Base-by-base conservation (phyloP, 2,797 vertebrate genomes). In the Poeciliopsis infans region DNA sequence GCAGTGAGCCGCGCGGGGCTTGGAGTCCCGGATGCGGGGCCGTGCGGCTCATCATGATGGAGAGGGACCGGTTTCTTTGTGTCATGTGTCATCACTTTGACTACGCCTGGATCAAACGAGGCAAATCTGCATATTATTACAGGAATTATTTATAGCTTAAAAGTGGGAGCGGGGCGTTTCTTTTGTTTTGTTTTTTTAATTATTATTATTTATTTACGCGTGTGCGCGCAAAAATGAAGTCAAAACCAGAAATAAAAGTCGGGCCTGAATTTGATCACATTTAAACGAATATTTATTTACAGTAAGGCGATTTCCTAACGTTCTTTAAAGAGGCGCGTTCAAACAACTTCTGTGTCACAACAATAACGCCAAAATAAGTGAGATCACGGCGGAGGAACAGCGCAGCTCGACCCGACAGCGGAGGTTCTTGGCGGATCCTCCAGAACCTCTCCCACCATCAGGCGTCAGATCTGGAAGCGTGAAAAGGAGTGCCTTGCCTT, bases 31-130 rank as follows among this genome's bases (percentile, higher is more conserved):
- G 51, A 77, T 77, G 84, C 15, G 36, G 53, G 53, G 13, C 81
- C 31, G 83, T 80, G 83, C 80, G 71, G 79, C 74, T 83, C 64
- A 72, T 83, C 86, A 33, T 64, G 88, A 88, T 86, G 89, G 87
- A 83, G 87, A 83, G 87, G 7, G 39, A 90, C 82, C 88, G 83
- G 90, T 91, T 95, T 95, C 94, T 95, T 95, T 95, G 95, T 94
- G 93, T 93, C 93, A 94, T 80, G 88, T 82, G 86, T 89, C 90
- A 85, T 79, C 83, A 90, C 79, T 53, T 89, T 43, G 80, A 90
- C 61, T 89, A 72, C 79, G 76, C 59, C 47, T 46, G 71, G 71
- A 79, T 74, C 70, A 49, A 79, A 47, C 28, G 23, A 49, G 46
- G 12, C 45, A 61, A 75, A 79, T 11, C 7, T 28, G 8, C 45